Evolutionary conservation across 2,797 vertebrate genomes (phyloP).

Genomic region (Sebastes diploproa): DNA sequence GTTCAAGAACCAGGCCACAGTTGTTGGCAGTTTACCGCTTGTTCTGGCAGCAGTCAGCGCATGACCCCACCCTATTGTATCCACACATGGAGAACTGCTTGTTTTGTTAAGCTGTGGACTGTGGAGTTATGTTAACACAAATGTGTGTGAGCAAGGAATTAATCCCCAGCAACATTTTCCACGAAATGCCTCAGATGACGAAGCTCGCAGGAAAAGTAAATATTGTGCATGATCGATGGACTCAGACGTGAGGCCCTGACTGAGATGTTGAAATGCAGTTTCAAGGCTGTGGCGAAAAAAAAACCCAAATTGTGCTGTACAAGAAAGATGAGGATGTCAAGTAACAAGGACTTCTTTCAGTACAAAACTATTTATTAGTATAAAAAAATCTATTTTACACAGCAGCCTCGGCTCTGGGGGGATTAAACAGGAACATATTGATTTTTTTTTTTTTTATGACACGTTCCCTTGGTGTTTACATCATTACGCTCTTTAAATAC

Average conservation of each 20-base stretch:
- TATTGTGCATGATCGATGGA: neutral
- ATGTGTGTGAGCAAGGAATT: neutral
- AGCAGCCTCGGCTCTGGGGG: neutral
- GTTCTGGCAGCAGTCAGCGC: constrained; percentile 33
- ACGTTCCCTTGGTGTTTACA: neutral
- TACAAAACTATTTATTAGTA: neutral
- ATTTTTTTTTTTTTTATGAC: neutral
- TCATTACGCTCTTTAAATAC: neutral
- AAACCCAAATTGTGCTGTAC: neutral
- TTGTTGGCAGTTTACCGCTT: constrained; percentile 32
- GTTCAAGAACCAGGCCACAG: constrained; percentile 10
- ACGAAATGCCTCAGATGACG: neutral
- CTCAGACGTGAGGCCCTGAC: neutral
- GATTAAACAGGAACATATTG: neutral
- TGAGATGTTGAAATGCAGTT: constrained; percentile 10
- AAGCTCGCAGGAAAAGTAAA: neutral
- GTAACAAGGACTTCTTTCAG: neutral
- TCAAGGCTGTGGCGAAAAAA: neutral
- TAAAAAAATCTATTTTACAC: neutral
- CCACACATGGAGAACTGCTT: constrained; percentile 18
- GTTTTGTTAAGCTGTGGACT: constrained; percentile 21
- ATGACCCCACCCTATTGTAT: constrained; percentile 7
- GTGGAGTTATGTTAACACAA: constrained; percentile 15
- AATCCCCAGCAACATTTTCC: constrained; percentile 13
- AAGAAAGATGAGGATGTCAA: constrained; percentile 14